Conservation (phyloP, 2,797 vertebrate genomes). For the Coreius guichenoti region DNA sequence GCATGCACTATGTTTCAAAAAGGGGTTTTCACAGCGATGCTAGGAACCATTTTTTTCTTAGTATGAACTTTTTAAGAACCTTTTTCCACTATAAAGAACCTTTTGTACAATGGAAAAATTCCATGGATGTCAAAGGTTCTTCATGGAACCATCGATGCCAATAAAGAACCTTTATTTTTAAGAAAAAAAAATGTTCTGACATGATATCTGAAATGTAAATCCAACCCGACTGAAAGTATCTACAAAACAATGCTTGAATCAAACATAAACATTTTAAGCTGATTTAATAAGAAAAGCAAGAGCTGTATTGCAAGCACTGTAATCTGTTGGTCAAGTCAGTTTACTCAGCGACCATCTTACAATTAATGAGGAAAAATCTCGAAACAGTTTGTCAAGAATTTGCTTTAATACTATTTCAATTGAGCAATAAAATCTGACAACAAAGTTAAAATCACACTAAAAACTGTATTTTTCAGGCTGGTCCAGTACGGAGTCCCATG, state of each 20-base stretch:
- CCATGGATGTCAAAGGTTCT: too few species aligned
- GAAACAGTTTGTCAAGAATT: neutral
- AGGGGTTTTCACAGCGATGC: too few species aligned
- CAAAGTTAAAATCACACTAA: neutral
- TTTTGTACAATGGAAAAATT: too few species aligned
- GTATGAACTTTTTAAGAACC: too few species aligned
- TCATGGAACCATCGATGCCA: too few species aligned
- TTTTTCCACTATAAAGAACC: too few species aligned
- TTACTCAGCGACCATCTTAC: neutral
- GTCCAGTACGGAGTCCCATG: neutral
- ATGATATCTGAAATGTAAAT: too few species aligned
- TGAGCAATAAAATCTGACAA: neutral
- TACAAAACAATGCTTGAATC: neutral
- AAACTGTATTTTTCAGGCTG: neutral
- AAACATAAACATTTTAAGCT: neutral
- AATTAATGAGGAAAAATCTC: neutral
- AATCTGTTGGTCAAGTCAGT: neutral
- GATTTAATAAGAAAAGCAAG: neutral
- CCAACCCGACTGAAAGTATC: too few species aligned
- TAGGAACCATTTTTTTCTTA: too few species aligned
- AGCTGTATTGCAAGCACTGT: neutral
- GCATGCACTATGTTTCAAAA: too few species aligned
- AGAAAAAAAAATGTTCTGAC: too few species aligned
- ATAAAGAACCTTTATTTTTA: too few species aligned
- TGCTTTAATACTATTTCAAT: neutral